Evolutionary conservation across 2,888 invertebrate genomes (phyloP), one percentile per base, ranked within the genome.

Genomic region (Archaeoteleia sp.): DNA sequence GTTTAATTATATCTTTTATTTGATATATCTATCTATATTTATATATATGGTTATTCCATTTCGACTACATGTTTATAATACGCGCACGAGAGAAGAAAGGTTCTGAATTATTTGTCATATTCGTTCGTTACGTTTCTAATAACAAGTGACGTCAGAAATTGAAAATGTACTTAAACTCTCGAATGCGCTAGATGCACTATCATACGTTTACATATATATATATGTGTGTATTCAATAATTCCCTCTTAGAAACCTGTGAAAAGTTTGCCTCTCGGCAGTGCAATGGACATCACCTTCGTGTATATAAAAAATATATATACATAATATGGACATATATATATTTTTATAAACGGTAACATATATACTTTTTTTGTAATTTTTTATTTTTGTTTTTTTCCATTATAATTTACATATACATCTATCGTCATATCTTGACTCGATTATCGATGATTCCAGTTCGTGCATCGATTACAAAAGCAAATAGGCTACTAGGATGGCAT

Each of bases 261-360:
- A 78, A 76, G 66, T 68, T 75, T 77, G 80, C 79, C 78, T 81
- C 78, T 80, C 79, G 76, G 78, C 78, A 77, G 73, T 78, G 74
- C 60, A 74, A 62, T 43, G 43, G 53, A 72, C 66, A 68, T 72
- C 63, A 63, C 60, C 72, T 72, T 73, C 70, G 66, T 69, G 72
- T 67, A 72, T 45, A 45, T 57, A 65, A 57, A 49, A 63, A 63
- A 65, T 51, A 63, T 63, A 63, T 55, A 54, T 55, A 63, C 70
- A 73, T 68, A 65, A 75, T 76, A 70, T 74, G 61, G 69, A 72
- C 71, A 73, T 67, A 63, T 60, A 67, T 70, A 54, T 68, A 49
- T 69, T 58, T 68, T 61, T 69, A n/a, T n/a, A n/a, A n/a, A n/a
- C n/a, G n/a, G n/a, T n/a, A n/a, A 45, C 46, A 69, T 63, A 63